These are phyloP conservation scores for Cryptotermes secundus DNA, from an alignment of 1,140 invertebrate genomes.

Conservation along the genomic window DNA sequence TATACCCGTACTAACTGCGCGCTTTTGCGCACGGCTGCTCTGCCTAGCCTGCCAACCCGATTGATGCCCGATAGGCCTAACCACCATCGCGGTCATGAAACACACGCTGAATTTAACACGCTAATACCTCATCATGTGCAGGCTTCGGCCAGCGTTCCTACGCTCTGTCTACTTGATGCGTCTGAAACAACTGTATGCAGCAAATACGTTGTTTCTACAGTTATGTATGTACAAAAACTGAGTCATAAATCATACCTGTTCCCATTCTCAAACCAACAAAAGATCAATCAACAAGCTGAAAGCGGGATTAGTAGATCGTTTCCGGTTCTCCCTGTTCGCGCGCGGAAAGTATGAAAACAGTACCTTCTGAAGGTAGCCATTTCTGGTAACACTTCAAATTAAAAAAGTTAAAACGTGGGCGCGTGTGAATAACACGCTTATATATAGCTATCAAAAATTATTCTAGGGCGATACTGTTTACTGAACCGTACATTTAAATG, in stretches of 20 bases:
- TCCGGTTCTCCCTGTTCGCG: conserved; percentile 32
- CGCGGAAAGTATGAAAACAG: conserved; percentile 26
- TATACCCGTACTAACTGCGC: conserved; percentile 34
- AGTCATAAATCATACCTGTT: conserved; percentile 26
- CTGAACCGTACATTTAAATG: no score
- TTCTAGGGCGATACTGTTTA: no score
- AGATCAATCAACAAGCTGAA: conserved; percentile 37
- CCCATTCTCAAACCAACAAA: conserved; percentile 36
- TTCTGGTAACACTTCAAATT: no score
- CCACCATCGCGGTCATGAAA: conserved; percentile 39
- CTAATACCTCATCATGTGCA: conserved; percentile 9
- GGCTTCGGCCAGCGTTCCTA: not conserved
- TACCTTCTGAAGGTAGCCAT: not conserved
- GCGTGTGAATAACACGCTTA: no score
- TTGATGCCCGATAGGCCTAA: conserved; percentile 43
- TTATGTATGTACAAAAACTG: conserved; percentile 20
- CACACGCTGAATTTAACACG: conserved; percentile 28
- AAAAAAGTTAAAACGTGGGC: no score
- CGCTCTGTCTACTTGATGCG: not conserved
- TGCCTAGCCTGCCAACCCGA: conserved; percentile 42
- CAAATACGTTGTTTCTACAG: not conserved
- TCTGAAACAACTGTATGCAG: not conserved
- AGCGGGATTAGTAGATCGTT: conserved; percentile 34
- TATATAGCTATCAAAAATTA: no score
- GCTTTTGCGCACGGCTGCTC: conserved; percentile 41